Evolutionary conservation across 2,113 vertebrate species (phyloP), one percentile per base, ranked within the genome.

Genomic region (Ailuropoda melanoleuca): DNA sequence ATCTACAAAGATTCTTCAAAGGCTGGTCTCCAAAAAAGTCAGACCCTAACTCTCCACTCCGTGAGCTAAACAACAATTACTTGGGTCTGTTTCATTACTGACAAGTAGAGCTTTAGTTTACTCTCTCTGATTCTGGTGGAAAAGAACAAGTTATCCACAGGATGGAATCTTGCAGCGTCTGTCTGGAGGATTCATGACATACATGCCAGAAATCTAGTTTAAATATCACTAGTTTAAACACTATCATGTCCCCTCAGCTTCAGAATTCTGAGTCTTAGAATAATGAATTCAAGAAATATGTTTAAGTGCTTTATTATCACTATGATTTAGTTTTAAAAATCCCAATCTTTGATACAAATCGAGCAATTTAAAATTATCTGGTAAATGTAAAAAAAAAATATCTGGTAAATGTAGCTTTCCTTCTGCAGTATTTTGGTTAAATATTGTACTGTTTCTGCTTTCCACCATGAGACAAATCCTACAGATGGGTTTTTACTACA

Each of bases 81-180:
- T 70, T 66, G 62, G 43, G 31, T 68, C 19, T 88, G 21, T 34
- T 81, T 48, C 58, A 55, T 29, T 75, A 86, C 48, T 53, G 82
- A 86, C 26, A 88, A 15, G 78, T 3, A 87, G 39, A 90, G 3
- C 39, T 68, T 87, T 60, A 50, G 26, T 95, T 93, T 75, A 39
- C 29, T 89, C n/a, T 78, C 60, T 34, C 29, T 82, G 48, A 66
- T 68, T 98, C 56, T 58, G 89, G 95, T 18, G 62, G 31, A 95
- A 80, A 75, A 93, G 46, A 89, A 81, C 74, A 74, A 88, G 46
- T 68, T 43, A 56, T 43, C 24, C 68, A 64, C 0, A 72, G 81
- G 94, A 78, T 21, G 34, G 19, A 48, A 24, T 53, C 39, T 81
- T 84, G 46, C 10, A 48, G 80, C 9, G 14, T 94, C 34, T 66